Evolutionary conservation across 2,797 vertebrate genomes (phyloP).

Genomic region (Dromococcyx pavoninus): DNA sequence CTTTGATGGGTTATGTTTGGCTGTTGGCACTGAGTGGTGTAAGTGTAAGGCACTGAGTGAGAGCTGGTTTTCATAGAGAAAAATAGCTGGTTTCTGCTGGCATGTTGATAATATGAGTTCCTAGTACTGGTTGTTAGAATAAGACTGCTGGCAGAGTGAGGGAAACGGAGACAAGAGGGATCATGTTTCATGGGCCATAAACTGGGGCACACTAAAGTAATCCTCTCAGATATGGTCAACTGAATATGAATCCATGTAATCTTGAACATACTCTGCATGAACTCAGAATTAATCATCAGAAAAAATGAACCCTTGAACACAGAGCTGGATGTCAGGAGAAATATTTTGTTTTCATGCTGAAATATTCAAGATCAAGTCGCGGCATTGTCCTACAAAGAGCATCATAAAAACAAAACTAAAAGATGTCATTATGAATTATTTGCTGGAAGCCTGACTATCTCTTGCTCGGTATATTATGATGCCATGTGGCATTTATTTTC

Average conservation of each 20-base stretch:
- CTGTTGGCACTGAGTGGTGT: background rate
- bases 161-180: conserved; percentile 14
- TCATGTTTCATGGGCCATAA: conserved; percentile 66
- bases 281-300: conserved; percentile 69
- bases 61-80: background rate
- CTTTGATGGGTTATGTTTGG: background rate
- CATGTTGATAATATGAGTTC: background rate
- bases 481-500: conserved; percentile 48
- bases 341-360: conserved; percentile 49
- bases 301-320: conserved; percentile 49
- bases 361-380: conserved; percentile 33
- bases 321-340: conserved; percentile 46
- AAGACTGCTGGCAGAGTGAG: background rate
- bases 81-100: background rate
- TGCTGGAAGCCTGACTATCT: conserved; percentile 5
- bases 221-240: conserved; percentile 71
- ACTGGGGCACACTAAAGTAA: conserved; percentile 66
- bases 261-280: conserved; percentile 64
- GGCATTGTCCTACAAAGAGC: conserved; percentile 26
- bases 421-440: conserved; percentile 18
- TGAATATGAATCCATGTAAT: conserved; percentile 65
- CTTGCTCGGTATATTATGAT: conserved; percentile 6
- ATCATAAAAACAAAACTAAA: conserved; percentile 23
- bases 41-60: background rate
- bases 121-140: conserved; percentile 2